These are phyloP conservation scores for Nothoprocta pentlandii DNA, from an alignment of 2,113 vertebrate genomes.

Conservation along the genomic window DNA sequence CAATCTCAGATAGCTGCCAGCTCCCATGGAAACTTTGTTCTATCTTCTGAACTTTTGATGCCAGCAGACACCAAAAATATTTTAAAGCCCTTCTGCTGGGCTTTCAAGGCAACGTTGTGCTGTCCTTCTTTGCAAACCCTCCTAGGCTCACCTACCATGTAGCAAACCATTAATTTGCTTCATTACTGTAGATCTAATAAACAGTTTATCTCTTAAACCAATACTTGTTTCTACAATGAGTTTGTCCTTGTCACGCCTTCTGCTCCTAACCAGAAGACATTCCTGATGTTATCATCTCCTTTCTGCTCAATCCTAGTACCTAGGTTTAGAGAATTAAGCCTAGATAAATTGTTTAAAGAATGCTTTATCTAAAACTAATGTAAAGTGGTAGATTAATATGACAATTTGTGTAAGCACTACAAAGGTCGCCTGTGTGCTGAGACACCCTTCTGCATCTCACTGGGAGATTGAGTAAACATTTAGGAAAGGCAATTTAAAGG, in stretches of 20 bases:
- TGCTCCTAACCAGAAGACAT: neutral
- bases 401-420: neutral
- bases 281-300: neutral
- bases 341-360: neutral
- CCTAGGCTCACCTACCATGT: neutral
- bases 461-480: neutral
- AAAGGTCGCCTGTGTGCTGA: constrained; percentile 5
- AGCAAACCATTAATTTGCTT: neutral
- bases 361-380: neutral
- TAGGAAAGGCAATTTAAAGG: constrained; percentile 22
- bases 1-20: neutral
- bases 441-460: neutral
- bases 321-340: neutral
- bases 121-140: neutral
- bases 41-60: neutral
- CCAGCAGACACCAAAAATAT: neutral
- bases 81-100: neutral
- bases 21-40: neutral
- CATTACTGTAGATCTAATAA: neutral
- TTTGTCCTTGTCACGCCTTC: neutral
- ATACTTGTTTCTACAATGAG: neutral
- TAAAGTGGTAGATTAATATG: neutral
- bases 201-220: neutral
- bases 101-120: neutral
- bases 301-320: neutral